Base-by-base conservation (phyloP, 2,797 vertebrate species). In the Chelmon rostratus region DNA sequence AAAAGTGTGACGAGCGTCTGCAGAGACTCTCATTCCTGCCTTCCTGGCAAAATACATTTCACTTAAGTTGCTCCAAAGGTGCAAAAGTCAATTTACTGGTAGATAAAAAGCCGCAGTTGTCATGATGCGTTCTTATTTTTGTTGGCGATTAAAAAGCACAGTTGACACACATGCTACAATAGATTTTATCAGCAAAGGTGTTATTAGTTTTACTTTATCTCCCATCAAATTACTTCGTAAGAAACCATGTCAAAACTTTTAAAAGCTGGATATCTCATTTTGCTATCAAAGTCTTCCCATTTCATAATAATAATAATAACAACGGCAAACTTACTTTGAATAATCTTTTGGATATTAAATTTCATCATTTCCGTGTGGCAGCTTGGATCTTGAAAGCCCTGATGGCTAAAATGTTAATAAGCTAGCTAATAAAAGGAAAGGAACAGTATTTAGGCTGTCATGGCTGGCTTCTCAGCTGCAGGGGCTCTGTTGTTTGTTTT, bases 381-480 rank as follows among this genome's bases (percentile, higher is more conserved):
- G 89, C 70, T 57, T 42, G 76, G 81, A 66, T 83, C 69, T 11
- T 73, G 78, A 86, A 88, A 91, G 81, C 81, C 90, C 88, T 86
- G 89, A 91, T 90, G 89, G 92, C 91, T 88, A 75, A 90, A 87
- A 93, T 91, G 91, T 90, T 93, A 94, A 94, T 94, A 87, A 93
- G 91, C 68, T 3, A 73, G 82, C 88, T 93, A 94, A 93, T 93
- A 93, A 93, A 93, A 85, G 85, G 78, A 84, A 73, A 80, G 87
- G 76, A 82, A 64, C 56, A 73, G 86, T 91, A 86, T 93, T 91
- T 92, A 88, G 87, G 78, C 90, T 86, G 92, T 94, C 91, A 93
- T 79, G 91, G 88, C 89, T 92, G 87, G 83, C 86, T 88, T 88
- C 80, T 78, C 89, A 59, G 89, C 93, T 90, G 91, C 87, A 78